Evolutionary conservation across 2,888 invertebrate species (phyloP).

Genomic region (Drosophila paucipuncta): DNA sequence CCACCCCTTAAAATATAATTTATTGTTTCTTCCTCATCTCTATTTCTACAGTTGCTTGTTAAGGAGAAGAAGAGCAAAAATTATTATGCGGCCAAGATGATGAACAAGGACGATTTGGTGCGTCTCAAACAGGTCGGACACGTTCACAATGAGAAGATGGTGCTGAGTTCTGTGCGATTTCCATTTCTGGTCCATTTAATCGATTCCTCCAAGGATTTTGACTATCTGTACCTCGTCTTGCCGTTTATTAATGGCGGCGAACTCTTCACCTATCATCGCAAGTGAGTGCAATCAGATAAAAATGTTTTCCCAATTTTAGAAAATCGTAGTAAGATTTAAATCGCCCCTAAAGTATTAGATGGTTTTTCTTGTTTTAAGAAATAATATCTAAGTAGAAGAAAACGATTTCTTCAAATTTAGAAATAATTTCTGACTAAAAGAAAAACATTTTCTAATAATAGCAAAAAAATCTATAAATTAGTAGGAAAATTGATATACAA

Average conservation of each 20-base stretch:
- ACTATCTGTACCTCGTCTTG: constrained; percentile 93
- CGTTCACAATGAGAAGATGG: constrained; percentile 94
- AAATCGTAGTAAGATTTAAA: background rate
- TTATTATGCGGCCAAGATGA: constrained; percentile 94
- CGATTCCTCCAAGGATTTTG: constrained; percentile 94
- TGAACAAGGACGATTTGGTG: constrained; percentile 94
- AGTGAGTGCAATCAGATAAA: constrained; percentile 82
- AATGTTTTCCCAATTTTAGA: background rate
- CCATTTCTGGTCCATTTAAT: constrained; percentile 95
- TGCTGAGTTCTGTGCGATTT: constrained; percentile 93
- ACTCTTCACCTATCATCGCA: constrained; percentile 92
- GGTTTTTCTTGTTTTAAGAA: background rate
- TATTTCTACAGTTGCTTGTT: constrained; percentile 54
- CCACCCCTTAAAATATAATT: too few species aligned
- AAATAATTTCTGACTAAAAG: background rate
- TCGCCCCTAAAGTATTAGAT: background rate
- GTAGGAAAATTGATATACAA: too few species aligned
- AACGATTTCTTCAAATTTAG: background rate
- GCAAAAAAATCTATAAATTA: too few species aligned
- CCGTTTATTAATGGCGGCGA: constrained; percentile 95
- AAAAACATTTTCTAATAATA: background rate
- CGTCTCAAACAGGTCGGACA: constrained; percentile 96
- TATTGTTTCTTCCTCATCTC: too few species aligned
- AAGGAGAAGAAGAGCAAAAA: constrained; percentile 82
- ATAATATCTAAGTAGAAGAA: background rate